A percentile compares a stretch with the other conserved stretches of the same genome.
These are phyloP conservation scores for Epizoanthus ramosus DNA, from an alignment of 92 coral and sea anemone species.

Conservation along the genomic window DNA sequence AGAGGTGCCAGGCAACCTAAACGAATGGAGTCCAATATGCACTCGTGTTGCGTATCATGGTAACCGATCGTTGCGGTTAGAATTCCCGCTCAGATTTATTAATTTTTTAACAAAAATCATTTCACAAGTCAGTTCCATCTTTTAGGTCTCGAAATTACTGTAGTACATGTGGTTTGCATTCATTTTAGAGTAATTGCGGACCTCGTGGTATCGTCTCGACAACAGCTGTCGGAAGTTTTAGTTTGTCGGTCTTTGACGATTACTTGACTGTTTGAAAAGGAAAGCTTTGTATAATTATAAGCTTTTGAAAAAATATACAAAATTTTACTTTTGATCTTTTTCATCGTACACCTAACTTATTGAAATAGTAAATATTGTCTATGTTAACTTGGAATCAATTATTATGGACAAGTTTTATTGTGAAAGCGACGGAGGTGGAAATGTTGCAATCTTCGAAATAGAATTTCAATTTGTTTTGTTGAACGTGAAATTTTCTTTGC, in stretches of 20 bases:
- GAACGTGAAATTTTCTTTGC: no score
- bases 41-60: constrained; percentile 31
- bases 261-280: not conserved
- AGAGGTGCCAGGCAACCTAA: constrained; percentile 14
- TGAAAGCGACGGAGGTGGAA: no score
- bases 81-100: constrained; percentile 12
- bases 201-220: constrained; percentile 1
- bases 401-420: not conserved
- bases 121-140: constrained; percentile 1
- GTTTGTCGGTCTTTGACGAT: no score
- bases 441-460: no score
- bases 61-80: constrained; percentile 31
- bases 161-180: not conserved
- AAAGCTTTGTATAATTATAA: not conserved
- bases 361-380: not conserved
- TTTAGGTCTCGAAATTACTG: not conserved
- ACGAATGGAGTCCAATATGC: not conserved
- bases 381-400: not conserved
- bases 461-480: no score
- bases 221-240: not conserved
- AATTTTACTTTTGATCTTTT: not conserved
- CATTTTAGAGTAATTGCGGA: not conserved
- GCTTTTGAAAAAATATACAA: no score
- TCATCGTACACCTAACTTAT: not conserved
- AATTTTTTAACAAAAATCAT: constrained; percentile 4